phyloP scores from a whole-genome alignment of 2,888 invertebrate species.

The Carterocephalus palaemon region DNA sequence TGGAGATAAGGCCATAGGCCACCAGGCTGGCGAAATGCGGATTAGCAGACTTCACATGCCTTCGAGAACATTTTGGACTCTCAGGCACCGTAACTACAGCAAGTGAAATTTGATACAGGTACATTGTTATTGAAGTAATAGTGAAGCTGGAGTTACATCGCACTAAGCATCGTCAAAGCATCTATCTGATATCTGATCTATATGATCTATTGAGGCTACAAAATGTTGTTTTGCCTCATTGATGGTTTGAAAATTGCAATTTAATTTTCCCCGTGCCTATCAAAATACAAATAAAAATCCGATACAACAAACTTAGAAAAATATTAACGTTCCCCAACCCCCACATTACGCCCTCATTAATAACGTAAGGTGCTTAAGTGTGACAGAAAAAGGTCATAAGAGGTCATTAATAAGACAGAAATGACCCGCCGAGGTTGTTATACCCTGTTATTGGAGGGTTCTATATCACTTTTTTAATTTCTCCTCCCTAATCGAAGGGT shows the following conservation, averaged over 20 bases:
- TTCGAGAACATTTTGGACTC: too few relatives aligned
- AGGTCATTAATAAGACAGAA: constrained; percentile 57
- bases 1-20: too few relatives aligned
- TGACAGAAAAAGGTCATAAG: constrained; percentile 57
- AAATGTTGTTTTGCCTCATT: too few relatives aligned
- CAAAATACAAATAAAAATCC: constrained; percentile 11
- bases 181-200: too few relatives aligned
- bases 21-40: too few relatives aligned
- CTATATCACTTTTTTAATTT: constrained; percentile 65
- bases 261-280: neutral
- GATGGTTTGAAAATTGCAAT: neutral
- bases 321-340: constrained; percentile 17
- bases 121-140: too few relatives aligned
- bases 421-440: constrained; percentile 54
- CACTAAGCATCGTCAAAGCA: too few relatives aligned
- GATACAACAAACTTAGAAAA: constrained; percentile 15
- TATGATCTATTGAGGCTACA: too few relatives aligned
- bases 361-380: constrained; percentile 44
- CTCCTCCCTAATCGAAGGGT: constrained; percentile 26
- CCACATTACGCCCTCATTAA: constrained; percentile 44
- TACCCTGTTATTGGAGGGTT: constrained; percentile 47
- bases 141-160: too few relatives aligned
- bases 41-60: too few relatives aligned
- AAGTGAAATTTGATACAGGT: too few relatives aligned
- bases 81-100: too few relatives aligned